Base-by-base conservation (phyloP, 2,888 invertebrate genomes). In the Amiota communis region DNA sequence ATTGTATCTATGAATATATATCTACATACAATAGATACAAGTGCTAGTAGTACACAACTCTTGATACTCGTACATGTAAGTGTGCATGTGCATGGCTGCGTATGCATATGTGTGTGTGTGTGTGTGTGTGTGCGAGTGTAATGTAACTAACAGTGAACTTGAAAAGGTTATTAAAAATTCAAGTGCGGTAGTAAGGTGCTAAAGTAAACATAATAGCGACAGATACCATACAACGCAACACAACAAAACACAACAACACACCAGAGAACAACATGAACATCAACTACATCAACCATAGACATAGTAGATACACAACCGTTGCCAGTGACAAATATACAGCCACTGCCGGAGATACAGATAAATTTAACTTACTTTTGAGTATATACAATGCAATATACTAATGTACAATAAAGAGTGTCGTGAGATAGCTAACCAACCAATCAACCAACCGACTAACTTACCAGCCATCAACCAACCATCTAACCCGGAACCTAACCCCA, bases 101-200 rank as follows among this genome's bases (percentile, higher is more conserved):
- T 57, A 15, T 57, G 15, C 10, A 15, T 17, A 3, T 15, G 17
- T 17, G 57, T 57, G 8, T 15, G n/a, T 15, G 20, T 8, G n/a
- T 0, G 17, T 57, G 57, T 57, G 57, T 57, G 57, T 53, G 53
- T 53, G 53, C 12, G 53, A 53, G 13, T 53, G 13, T 15, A 15
- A 15, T 9, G 61, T 36, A 49, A n/a, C 12, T 13, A 73, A 78
- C 83, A 82, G 79, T 83, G 84, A 84, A 83, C 83, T 83, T 83
- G 83, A 82, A 79, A 79, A 78, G 78, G 76, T 83, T 80, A 84
- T 83, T 80, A 80, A 78, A 78, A 76, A 81, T 83, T 84, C 83
- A 83, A 84, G 84, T 82, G 82, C 80, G 80, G 82, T 77, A 80
- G 81, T 80, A 77, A 78, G 78, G 78, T 76, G 81, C 78, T 81